Conservation (phyloP, 2,797 vertebrate genomes). For the Tokudaia muenninki region DNA sequence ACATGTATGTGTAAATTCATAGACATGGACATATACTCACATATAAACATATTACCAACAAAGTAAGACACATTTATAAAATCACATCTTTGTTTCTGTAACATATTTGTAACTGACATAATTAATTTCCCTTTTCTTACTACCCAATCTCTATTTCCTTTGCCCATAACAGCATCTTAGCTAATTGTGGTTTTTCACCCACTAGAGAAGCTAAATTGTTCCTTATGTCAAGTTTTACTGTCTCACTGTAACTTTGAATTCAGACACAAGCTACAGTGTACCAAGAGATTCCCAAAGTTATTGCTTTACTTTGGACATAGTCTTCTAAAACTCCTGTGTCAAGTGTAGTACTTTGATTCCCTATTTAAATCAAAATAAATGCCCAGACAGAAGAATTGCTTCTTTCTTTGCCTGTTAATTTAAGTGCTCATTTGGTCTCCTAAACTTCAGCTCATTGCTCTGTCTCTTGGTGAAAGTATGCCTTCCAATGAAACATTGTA, state of each 20-base stretch:
- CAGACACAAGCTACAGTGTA: neutral
- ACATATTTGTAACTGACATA: neutral
- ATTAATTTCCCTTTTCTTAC: neutral
- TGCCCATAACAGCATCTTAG: neutral
- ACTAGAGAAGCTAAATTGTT: neutral
- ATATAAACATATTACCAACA: neutral
- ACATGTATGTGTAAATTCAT: neutral
- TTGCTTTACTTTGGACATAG: neutral
- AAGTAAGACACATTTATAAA: neutral
- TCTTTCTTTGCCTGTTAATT: neutral
- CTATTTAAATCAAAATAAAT: neutral
- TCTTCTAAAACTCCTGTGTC: neutral
- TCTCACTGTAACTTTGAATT: neutral
- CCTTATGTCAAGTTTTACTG: no score
- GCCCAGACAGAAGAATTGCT: neutral
- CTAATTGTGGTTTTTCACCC: neutral
- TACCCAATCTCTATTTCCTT: neutral
- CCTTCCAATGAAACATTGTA: neutral
- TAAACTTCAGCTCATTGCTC: neutral
- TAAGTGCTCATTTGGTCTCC: neutral
- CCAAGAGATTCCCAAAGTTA: neutral
- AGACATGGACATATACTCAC: neutral
- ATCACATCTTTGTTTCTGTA: neutral
- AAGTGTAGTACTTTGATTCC: no score
- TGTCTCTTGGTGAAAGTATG: neutral